Evolutionary conservation across 2,113 vertebrate species (phyloP).

Genomic region (Corythornis madagascariensis): DNA sequence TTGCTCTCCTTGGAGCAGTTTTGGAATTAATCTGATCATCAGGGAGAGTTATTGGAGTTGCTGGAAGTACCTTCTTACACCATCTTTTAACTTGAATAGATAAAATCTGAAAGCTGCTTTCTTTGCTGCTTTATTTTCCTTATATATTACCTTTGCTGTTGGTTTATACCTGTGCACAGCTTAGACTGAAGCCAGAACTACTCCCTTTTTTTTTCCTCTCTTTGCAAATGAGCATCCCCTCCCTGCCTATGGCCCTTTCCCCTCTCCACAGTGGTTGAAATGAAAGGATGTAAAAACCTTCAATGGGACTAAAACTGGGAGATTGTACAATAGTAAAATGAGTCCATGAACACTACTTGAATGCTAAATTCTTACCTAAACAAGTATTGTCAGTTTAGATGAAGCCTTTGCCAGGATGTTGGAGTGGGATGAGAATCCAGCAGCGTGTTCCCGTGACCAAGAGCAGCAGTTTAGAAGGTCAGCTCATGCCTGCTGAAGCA

Average conservation of each 20-base stretch:
- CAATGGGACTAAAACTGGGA: neutral
- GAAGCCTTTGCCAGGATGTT: neutral
- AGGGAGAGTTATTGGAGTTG: neutral
- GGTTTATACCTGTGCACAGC: neutral
- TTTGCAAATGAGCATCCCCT: neutral
- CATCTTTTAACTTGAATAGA: neutral
- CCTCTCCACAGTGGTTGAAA: neutral
- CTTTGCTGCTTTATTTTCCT: neutral
- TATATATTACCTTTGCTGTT: neutral
- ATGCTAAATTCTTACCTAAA: neutral
- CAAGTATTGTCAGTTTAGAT: neutral
- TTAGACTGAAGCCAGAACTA: neutral
- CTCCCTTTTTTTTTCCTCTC: neutral
- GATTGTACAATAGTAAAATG: neutral
- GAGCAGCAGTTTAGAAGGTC: neutral
- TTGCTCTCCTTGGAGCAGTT: neutral
- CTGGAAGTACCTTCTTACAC: neutral
- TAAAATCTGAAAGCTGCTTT: neutral
- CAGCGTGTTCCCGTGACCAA: accelerated
- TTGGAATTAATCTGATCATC: neutral
- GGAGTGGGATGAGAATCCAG: neutral
- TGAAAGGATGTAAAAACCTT: neutral
- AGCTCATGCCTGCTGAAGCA: neutral
- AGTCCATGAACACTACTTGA: neutral
- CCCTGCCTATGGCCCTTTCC: neutral